Percentiles rank a stretch among this genome's conserved stretches.
phyloP scores from a whole-genome alignment of 2,888 invertebrate genomes.

The Caenorhabditis plicata region DNA sequence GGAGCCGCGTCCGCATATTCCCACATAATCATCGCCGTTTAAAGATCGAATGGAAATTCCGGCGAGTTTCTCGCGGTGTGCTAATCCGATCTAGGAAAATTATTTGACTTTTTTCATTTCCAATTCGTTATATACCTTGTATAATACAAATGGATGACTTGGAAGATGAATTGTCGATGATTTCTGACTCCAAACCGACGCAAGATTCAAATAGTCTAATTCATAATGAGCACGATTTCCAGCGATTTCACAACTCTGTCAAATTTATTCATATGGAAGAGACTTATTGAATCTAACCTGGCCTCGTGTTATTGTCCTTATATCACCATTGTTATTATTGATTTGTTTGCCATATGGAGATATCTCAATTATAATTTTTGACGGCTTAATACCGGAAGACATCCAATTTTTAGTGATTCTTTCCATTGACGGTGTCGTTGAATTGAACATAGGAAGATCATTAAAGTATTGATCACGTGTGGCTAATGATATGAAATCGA shows the following conservation, averaged over 20 bases:
- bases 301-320: neutral
- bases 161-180: neutral
- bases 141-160: too few species aligned
- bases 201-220: too few species aligned
- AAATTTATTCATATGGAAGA: neutral
- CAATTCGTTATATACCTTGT: too few species aligned
- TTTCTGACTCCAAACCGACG: too few species aligned
- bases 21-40: conserved; percentile 28
- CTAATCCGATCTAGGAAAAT: conserved; percentile 16
- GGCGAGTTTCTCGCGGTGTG: conserved; percentile 17
- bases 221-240: conserved; percentile 13
- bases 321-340: conserved; percentile 1
- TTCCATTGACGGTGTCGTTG: too few species aligned
- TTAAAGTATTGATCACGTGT: too few species aligned
- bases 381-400: conserved; percentile 13
- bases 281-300: neutral
- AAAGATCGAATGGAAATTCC: conserved; percentile 12
- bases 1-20: conserved; percentile 30
- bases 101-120: neutral
- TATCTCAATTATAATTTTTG: conserved; percentile 26
- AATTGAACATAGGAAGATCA: too few species aligned
- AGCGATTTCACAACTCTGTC: conserved; percentile 10
- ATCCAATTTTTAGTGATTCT: conserved; percentile 2
- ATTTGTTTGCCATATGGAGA: conserved; percentile 13
- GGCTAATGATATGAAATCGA: too few species aligned